Evolutionary conservation across 2,113 vertebrate species (phyloP).

Genomic region (Gymnorhina tibicen): DNA sequence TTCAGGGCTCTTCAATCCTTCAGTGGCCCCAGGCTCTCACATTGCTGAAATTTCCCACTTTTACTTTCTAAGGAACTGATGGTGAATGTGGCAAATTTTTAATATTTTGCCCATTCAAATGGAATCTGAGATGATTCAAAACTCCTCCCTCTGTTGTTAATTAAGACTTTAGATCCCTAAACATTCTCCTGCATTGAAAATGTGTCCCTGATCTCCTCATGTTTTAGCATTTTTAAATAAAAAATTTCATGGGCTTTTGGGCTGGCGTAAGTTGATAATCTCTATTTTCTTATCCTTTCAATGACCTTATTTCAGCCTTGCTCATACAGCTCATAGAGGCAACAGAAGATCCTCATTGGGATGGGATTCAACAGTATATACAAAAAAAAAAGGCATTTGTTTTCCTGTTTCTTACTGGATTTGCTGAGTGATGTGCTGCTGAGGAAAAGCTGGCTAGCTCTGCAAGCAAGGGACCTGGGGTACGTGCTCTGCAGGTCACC

Average conservation of each 20-base stretch:
- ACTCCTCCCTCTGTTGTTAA: background rate
- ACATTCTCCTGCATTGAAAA: background rate
- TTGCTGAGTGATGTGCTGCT: constrained; percentile 18
- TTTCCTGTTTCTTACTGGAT: constrained; percentile 19
- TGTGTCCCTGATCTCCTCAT: background rate
- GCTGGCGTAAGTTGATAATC: background rate
- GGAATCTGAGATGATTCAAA: background rate
- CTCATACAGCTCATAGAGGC: background rate
- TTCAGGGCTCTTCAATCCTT: background rate
- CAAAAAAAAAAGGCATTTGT: background rate
- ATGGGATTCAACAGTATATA: background rate
- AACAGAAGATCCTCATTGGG: background rate
- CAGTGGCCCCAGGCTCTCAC: background rate
- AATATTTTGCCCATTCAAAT: background rate
- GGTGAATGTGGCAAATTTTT: accelerated
- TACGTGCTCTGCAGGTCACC: background rate
- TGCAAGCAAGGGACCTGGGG: background rate
- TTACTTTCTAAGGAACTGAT: background rate
- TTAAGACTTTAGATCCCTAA: background rate
- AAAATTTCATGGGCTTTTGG: background rate
- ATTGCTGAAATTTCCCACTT: background rate
- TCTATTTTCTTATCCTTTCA: background rate
- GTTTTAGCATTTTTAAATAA: background rate
- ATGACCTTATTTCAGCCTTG: background rate
- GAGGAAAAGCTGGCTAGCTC: background rate